Base-by-base conservation (phyloP, 2,797 vertebrate species). In the Harpagifer antarcticus region DNA sequence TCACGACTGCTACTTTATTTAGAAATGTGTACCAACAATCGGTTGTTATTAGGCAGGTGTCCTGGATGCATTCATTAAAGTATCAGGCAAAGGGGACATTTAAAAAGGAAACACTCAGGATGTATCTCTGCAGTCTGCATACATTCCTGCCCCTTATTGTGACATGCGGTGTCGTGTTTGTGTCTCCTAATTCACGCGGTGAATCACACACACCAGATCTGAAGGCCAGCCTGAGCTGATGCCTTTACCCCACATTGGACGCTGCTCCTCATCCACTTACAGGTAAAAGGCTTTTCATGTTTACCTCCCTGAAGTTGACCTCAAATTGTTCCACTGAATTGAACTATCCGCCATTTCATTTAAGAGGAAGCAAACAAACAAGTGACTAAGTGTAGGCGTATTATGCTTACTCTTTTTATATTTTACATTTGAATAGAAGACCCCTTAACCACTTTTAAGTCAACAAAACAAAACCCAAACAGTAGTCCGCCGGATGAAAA, bases 1-100 rank as follows among this genome's bases (percentile, higher is more conserved):
- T 55, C 49, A 37, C 5, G 15, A 27, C 27, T 27, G 27, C 27
- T 27, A 5, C 27, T 66, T 61, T 66, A 44, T 49, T 66, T 65
- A 66, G 56, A 61, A 72, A 66, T 54, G 12, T 1, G 54, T 42
- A 7, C 0, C 1, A 33, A 16, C 50, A 20, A 27, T n/a, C 8
- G 4, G 4, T 17, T 19, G 16, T 6, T 1, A 43, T 23, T 43
- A 19, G 6, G 48, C 59, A 13, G 23, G 40, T 27, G 14, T 3
- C 12, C 20, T 20, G 37, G 54, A 37, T 8, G 17, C 17, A 40
- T 50, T 2, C n/a, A 6, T 47, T 61, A 52, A 23, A 42, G 14
- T 3, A 31, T 31, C 9, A 54, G 23, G 52, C 9, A 27, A 54
- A 8, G 23, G 6, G 13, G 23, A 15, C 7, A 52, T 37, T 37